A percentile compares a stretch with the other conserved stretches of the same genome.
Conservation (phyloP, 2,797 vertebrate genomes). For the Carcharodon carcharias region DNA sequence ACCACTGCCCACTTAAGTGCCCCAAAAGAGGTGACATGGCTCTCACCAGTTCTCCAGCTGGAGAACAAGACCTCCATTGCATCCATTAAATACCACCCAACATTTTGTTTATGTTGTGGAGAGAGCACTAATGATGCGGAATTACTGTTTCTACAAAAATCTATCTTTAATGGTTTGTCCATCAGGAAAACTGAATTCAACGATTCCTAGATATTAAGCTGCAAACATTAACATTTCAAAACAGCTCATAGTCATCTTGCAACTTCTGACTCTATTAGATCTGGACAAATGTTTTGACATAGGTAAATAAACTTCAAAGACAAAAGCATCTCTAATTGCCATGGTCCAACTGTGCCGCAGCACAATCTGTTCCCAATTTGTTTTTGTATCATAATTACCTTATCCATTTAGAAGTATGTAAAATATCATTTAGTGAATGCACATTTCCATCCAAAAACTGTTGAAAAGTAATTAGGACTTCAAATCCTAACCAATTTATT, state of each 20-base stretch:
- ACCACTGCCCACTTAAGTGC: not conserved
- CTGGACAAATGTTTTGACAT: not conserved
- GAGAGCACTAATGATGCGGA: not conserved
- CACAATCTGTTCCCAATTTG: not conserved
- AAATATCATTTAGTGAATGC: not conserved
- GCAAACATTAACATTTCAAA: not conserved
- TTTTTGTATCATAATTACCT: not conserved
- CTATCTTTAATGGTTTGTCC: not conserved
- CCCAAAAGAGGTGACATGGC: not conserved
- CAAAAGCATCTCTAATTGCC: not conserved
- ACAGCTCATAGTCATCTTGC: not conserved
- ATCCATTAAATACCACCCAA: not conserved
- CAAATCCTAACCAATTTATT: not conserved
- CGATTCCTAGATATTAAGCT: not conserved
- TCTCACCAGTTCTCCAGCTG: not conserved
- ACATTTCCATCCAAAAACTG: not conserved
- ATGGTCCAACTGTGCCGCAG: not conserved
- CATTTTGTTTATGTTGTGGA: not conserved
- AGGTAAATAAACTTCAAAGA: not conserved
- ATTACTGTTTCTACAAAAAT: not conserved
- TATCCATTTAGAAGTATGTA: not conserved
- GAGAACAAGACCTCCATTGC: not conserved
- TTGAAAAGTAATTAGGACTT: not conserved
- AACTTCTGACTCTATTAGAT: not conserved
- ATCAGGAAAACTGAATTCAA: not conserved